Evolutionary conservation across 2,797 vertebrate genomes (phyloP), one percentile per base, ranked within the genome.

Genomic region (Trematomus bernacchii): DNA sequence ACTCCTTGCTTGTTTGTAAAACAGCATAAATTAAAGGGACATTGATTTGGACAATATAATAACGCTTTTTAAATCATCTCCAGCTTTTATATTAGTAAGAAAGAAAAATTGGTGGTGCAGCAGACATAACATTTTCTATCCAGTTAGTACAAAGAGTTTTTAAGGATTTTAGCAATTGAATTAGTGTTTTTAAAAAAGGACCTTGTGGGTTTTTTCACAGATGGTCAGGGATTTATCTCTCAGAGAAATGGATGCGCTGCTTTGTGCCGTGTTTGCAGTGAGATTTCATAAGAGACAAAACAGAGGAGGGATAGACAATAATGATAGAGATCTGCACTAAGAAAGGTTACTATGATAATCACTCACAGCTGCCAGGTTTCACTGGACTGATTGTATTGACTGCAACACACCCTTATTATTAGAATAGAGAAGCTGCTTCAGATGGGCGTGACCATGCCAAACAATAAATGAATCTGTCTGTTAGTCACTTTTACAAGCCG

Each of bases 401-500:
- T 21, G 44, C 3, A 2, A 10, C 44, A 47, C 58, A 16, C 50
- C n/a, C 54, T 6, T 14, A 42, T 48, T 3, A 6, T 40, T 4
- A 16, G 27, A 43, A 16, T 1, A 2, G 6, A 61, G 19, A 9
- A 43, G 57, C 40, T 42, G 48, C 76, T 40, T 18, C 52, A 51
- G 21, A 43, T 2, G 67, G 59, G 46, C 43, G 60, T 75, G 40
- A 1, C 47, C 54, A 10, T 19, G 2, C 1, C 2, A 44, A 6
- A 43, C 42, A 12, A 48, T 40, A 15, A 48, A 42, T 30, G 47
- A 18, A 54, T 30, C 52, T 19, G 37, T 46, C 48, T 18, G 44
- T 0, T n/a, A n/a, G n/a, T n/a, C 50, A 43, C 43, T 19, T 60
- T 23, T 2, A 72, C 3, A 0, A 53, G 57, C 78, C 27, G 87